Evolutionary conservation across 2,888 invertebrate genomes (phyloP), one percentile per base, ranked within the genome.

Genomic region (Monoplex corrugatus): DNA sequence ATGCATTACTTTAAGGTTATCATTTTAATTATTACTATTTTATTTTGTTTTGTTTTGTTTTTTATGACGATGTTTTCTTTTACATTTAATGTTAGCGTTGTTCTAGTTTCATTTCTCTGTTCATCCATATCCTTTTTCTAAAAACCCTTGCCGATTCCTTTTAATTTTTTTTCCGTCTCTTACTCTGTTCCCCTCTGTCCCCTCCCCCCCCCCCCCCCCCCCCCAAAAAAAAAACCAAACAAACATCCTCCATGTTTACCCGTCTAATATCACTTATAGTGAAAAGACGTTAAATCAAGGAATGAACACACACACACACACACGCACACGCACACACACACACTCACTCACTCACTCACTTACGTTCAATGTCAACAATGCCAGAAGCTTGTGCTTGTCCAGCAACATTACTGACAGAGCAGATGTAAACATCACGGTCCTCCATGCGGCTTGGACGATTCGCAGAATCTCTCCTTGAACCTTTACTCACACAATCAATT

Each of bases 341-440:
- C 35, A 35, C 19, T 72, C 72, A 43, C 40, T 85, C n/a, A 40
- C 63, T 57, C 6, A 45, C 44, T 19, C 16, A 92, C 95, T 94
- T 93, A 95, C 95, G 91, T 96, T 98, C 98, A 91, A 99, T 98
- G 95, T 98, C 98, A 86, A 99, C 97, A 92, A 97, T 97, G 0
- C 98, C 97, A 89, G 97, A 98, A 40, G 97, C 97, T 94, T 97
- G 97, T 63, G 97, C 97, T 10, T 96, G 95, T 28, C 97, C 97
- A 10, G 97, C 97, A 38, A 97, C 95, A 89, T 96, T 96, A 89
- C 97, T 97, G 0, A 97, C 98, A 32, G 97, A 97, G 94, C 99
- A 99, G 16, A 98, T 96, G 95, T 99, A 99, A 85, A 98, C 97
- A 28, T 98, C 99, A 87, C 98, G 97, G 95, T 99, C 98, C 8